Evolutionary conservation across 2,888 invertebrate genomes (phyloP).

Genomic region (Tuberolachnus salignus): DNA sequence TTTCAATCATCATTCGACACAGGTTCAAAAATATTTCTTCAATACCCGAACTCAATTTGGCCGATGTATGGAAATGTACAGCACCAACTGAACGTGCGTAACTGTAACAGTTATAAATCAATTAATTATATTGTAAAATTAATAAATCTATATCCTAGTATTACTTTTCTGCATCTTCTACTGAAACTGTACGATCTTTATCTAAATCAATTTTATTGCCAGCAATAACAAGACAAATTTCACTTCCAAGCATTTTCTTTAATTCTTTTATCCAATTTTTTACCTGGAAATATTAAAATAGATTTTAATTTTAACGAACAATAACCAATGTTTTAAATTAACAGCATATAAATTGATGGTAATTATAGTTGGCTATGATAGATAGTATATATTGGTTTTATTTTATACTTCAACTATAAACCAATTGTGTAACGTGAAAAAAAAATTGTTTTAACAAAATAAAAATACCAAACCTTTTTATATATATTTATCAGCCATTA

Average conservation of each 20-base stretch:
- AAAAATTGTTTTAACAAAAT: neutral
- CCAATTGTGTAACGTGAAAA: neutral
- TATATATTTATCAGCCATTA: neutral
- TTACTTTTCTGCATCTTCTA: conserved; percentile 86
- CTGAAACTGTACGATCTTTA: conserved; percentile 82
- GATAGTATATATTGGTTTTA: neutral
- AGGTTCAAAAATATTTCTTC: conserved; percentile 88
- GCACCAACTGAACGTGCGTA: conserved; percentile 92
- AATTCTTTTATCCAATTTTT: conserved; percentile 98
- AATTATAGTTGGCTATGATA: neutral
- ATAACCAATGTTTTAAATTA: no score
- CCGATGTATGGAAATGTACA: conserved; percentile 89
- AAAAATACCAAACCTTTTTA: neutral
- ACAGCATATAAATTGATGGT: no score
- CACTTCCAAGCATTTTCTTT: conserved; percentile 91
- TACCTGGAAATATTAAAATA: conserved; percentile 68
- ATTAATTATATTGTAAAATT: neutral
- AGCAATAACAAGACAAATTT: conserved; percentile 89
- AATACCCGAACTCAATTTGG: conserved; percentile 88
- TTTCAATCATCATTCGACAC: conserved; percentile 75
- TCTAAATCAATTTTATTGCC: conserved; percentile 98
- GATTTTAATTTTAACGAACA: no score
- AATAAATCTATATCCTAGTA: conserved; percentile 60
- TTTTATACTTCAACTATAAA: neutral
- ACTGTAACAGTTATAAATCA: conserved; percentile 64